These are phyloP conservation scores for Neocrepidodera transversa DNA, from an alignment of 2,888 invertebrate species.

Conservation along the genomic window DNA sequence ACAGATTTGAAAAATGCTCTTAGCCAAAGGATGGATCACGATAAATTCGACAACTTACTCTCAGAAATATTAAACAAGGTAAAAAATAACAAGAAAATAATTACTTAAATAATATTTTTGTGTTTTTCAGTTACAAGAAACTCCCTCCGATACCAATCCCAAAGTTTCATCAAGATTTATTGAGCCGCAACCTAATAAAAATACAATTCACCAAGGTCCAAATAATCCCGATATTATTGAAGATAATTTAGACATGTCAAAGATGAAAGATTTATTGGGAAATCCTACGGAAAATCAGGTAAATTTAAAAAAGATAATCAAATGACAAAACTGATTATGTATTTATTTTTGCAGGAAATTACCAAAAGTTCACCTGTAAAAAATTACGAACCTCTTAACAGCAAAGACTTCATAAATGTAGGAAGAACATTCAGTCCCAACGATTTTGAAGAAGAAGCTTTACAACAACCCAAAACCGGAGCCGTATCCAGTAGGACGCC, in stretches of 20 bases:
- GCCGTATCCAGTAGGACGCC: not conserved
- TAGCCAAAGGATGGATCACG: too few relatives aligned
- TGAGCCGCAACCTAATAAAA: conserved; percentile 10
- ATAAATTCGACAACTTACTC: not conserved
- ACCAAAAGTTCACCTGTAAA: not conserved
- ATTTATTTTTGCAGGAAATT: not conserved
- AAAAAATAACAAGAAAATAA: too few relatives aligned
- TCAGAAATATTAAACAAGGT: conserved; percentile 6
- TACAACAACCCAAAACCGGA: not conserved
- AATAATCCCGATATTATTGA: conserved; percentile 34
- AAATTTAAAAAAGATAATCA: not conserved
- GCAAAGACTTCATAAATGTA: not conserved
- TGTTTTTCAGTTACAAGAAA: too few relatives aligned
- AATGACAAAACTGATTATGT: not conserved
- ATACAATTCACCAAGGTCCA: conserved; percentile 17
- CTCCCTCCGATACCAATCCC: too few relatives aligned
- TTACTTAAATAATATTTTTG: too few relatives aligned
- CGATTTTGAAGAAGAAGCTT: not conserved
- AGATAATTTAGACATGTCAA: conserved; percentile 17
- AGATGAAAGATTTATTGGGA: conserved; percentile 2
- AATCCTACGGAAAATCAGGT: conserved; percentile 12
- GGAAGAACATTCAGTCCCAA: not conserved
- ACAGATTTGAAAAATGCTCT: not conserved
- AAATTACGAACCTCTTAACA: not conserved
- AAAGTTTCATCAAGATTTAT: not conserved